A percentile compares a stretch with the other conserved stretches of the same genome.
Conservation (phyloP, 2,113 vertebrate species). For the Phoxinus phoxinus region DNA sequence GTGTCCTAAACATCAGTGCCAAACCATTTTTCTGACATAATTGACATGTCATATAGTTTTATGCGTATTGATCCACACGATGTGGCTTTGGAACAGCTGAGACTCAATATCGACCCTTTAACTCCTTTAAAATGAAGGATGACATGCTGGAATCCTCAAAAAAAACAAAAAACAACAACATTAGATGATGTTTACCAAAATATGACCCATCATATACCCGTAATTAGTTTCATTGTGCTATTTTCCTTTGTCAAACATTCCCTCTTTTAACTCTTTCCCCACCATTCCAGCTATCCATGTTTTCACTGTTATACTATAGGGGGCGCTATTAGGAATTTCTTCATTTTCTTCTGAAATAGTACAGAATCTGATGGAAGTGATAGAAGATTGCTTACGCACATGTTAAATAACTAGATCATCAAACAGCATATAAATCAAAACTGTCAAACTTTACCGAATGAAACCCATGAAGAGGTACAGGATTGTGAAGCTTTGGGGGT, state of each 20-base stretch:
- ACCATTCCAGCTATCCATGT: no score
- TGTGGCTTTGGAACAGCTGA: constrained; percentile 73
- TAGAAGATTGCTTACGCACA: no score
- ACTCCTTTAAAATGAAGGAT: constrained; percentile 70
- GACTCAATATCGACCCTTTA: constrained; percentile 66
- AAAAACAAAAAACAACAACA: no score
- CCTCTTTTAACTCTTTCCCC: background rate
- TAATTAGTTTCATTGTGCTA: constrained; percentile 78
- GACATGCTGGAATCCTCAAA: constrained; percentile 54
- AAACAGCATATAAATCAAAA: no score
- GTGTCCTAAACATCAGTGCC: constrained; percentile 45
- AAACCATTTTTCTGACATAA: constrained; percentile 69
- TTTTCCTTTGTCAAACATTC: constrained; percentile 75
- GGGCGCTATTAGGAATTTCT: no score
- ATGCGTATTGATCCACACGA: constrained; percentile 77
- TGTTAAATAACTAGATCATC: no score
- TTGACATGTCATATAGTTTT: constrained; percentile 75
- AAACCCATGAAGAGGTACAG: no score
- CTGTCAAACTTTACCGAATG: no score
- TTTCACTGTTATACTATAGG: no score
- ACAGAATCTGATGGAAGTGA: no score
- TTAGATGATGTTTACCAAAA: constrained; percentile 47
- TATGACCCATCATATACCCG: constrained; percentile 75
- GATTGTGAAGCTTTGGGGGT: no score
- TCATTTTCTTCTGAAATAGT: no score